Conservation (phyloP, 2,113 vertebrate species). For the Otolemur garnettii region DNA sequence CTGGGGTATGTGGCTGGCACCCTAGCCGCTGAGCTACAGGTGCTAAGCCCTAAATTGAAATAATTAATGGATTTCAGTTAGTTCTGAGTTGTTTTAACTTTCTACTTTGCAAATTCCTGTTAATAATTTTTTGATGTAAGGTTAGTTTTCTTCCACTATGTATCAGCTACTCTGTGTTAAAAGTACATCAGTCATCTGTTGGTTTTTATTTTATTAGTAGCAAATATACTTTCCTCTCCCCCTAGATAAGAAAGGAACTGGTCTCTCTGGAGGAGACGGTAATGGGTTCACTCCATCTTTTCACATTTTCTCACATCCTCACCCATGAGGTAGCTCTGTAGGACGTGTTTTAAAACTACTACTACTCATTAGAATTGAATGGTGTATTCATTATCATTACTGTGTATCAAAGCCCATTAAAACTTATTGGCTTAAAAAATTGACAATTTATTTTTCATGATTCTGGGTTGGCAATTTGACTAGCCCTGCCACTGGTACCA, state of each 20-base stretch:
- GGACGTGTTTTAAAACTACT: background rate
- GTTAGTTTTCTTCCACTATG: background rate
- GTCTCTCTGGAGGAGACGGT: background rate
- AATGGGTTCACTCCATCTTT: background rate
- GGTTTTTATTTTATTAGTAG: background rate
- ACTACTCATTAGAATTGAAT: background rate
- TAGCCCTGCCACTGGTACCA: background rate
- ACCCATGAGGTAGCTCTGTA: background rate
- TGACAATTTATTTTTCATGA: background rate
- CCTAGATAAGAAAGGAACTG: background rate
- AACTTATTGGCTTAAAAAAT: background rate
- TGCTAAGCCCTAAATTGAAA: background rate
- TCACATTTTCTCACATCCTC: background rate
- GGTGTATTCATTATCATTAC: background rate
- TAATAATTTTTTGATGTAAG: background rate
- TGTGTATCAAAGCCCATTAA: background rate
- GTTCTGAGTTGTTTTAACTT: background rate
- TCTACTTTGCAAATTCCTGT: slow-evolving; percentile 6
- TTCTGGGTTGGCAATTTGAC: background rate
- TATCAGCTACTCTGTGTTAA: background rate
- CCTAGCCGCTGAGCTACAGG: too few species aligned
- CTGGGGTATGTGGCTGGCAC: too few species aligned
- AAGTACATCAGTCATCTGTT: background rate
- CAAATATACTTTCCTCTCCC: background rate
- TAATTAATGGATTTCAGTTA: background rate